These are phyloP conservation scores for Acanthosepion pharaonis DNA, from an alignment of 2,888 invertebrate genomes.

Conservation along the genomic window DNA sequence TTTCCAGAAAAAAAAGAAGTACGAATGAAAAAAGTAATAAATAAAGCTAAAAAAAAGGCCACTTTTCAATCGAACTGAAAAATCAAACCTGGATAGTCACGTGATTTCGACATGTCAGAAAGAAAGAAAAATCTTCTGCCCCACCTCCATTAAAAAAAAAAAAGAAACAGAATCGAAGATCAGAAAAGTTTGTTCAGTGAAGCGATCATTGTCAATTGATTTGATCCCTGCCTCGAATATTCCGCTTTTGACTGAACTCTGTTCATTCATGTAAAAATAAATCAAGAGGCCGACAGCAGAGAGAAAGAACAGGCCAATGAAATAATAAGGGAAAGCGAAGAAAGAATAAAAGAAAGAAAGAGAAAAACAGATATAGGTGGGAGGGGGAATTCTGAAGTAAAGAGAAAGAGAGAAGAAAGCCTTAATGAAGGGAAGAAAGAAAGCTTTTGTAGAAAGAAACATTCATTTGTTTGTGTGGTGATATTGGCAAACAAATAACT, in stretches of 20 bases:
- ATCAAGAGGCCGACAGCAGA: background rate
- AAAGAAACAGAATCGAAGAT: background rate
- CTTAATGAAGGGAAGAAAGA: too few species aligned
- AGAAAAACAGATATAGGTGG: too few species aligned
- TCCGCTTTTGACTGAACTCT: background rate
- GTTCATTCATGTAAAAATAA: conserved; percentile 17
- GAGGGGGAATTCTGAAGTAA: too few species aligned
- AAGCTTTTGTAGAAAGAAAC: too few species aligned
- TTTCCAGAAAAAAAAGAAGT: background rate
- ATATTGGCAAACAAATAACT: too few species aligned
- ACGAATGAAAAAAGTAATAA: background rate
- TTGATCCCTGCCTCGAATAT: background rate
- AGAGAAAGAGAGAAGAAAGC: too few species aligned
- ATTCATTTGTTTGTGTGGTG: too few species aligned
- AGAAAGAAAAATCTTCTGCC: background rate
- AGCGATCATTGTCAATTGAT: background rate
- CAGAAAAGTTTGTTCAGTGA: background rate
- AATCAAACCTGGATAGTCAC: background rate
- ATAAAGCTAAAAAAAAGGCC: background rate
- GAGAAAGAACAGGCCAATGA: background rate
- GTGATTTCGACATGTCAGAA: background rate
- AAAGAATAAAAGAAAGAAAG: too few species aligned
- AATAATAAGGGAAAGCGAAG: background rate
- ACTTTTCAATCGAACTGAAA: background rate
- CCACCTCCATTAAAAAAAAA: background rate